These are phyloP conservation scores for Bucco capensis DNA, from an alignment of 2,113 vertebrate genomes.

Conservation along the genomic window DNA sequence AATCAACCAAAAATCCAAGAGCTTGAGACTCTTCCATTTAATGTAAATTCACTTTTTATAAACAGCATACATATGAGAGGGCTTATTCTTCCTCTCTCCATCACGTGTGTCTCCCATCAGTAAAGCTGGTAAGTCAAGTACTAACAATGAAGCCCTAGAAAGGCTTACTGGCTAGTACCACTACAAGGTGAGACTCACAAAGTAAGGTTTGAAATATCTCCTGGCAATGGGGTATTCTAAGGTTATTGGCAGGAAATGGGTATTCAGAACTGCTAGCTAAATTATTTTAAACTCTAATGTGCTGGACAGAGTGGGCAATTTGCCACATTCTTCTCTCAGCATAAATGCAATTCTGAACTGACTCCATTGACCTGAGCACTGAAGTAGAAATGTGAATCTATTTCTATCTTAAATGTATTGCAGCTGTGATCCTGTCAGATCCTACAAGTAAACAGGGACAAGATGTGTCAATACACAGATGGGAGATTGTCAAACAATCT, in stretches of 20 bases:
- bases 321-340: conserved; percentile 14
- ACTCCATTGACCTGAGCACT: conserved; percentile 31
- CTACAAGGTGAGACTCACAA: background rate
- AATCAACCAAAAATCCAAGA: background rate
- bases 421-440: conserved; percentile 17
- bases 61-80: background rate
- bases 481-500: background rate
- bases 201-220: background rate
- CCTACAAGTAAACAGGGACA: conserved; percentile 13
- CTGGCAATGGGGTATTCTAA: background rate
- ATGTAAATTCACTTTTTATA: background rate
- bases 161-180: background rate
- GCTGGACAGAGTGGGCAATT: background rate
- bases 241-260: conserved; percentile 15
- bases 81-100: background rate
- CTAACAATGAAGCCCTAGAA: background rate
- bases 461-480: background rate
- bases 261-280: conserved; percentile 7
- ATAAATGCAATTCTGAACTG: conserved; percentile 25
- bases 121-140: background rate
- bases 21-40: background rate
- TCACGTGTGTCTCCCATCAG: background rate
- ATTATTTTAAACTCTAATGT: conserved; percentile 37
- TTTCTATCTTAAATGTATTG: conserved; percentile 15
- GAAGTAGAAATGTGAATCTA: conserved; percentile 41